Conservation (phyloP, 1,140 invertebrate genomes). For the Hycleus cichorii region DNA sequence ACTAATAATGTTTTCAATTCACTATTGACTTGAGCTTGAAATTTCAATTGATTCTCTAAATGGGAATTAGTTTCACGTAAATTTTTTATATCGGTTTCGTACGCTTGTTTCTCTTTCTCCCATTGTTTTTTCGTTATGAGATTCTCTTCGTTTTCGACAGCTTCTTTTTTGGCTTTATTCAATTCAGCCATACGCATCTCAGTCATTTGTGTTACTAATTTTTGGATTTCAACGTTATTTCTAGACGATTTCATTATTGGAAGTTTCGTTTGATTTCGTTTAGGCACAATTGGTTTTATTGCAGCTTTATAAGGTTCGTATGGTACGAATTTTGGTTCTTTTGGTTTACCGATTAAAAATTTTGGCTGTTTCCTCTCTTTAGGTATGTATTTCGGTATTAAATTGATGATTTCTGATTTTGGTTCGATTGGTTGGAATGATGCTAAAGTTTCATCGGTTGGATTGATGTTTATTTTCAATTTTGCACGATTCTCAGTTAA, state of each 20-base stretch:
- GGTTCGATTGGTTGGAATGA: slow-evolving; percentile 34
- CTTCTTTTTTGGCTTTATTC: slow-evolving; percentile 33
- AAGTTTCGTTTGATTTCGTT: slow-evolving; percentile 39
- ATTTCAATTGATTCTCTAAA: slow-evolving; percentile 63
- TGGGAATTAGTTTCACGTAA: slow-evolving; percentile 55
- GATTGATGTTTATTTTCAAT: slow-evolving; percentile 13
- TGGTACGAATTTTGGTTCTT: slow-evolving; percentile 77
- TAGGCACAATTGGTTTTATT: slow-evolving; percentile 65
- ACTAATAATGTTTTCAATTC: slow-evolving; percentile 89
- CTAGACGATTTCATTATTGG: slow-evolving; percentile 41
- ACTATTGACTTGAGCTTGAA: slow-evolving; percentile 67
- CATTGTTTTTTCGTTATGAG: slow-evolving; percentile 31
- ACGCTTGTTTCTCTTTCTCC: slow-evolving; percentile 35
- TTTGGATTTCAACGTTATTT: slow-evolving; percentile 64
- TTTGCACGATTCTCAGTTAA: slow-evolving; percentile 13
- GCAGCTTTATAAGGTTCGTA: slow-evolving; percentile 84
- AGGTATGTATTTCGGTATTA: slow-evolving; percentile 35
- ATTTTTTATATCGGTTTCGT: slow-evolving; percentile 50
- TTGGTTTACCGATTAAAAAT: slow-evolving; percentile 46
- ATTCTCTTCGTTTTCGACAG: slow-evolving; percentile 29
- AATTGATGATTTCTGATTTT: slow-evolving; percentile 24
- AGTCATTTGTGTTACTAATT: slow-evolving; percentile 59
- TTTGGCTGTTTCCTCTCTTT: slow-evolving; percentile 30
- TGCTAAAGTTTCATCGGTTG: slow-evolving; percentile 21
- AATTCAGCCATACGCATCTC: slow-evolving; percentile 51